Evolutionary conservation across 1,140 invertebrate genomes (phyloP), one percentile per base, ranked within the genome.

Genomic region (Formica exsecta): DNA sequence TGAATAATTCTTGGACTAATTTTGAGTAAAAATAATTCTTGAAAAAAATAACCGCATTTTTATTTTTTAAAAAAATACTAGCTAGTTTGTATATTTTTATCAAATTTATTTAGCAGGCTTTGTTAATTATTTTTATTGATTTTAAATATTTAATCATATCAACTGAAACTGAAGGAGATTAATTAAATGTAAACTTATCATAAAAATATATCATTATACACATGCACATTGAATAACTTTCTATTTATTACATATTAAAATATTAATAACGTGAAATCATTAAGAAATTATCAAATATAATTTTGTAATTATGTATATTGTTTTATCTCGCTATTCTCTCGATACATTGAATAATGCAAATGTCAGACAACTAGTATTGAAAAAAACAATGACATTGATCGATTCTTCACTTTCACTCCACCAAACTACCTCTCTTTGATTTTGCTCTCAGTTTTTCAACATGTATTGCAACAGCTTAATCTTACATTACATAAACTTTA

Each of bases 181-280:
- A n/a, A 32, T n/a, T 54, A 41, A 38, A 41, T 75, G 16, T 29
- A 64, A 48, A 64, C 29, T 32, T 22, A 44, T 44, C 41, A 41
- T 44, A 9, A 64, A 62, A 76, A 76, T 76, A 1, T 76, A 41
- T 76, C 8, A 41, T 62, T 25, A 29, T 48, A 48, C 44, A 48
- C 44, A 48, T 48, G 13, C 44, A 48, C 44, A 64, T 48, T 64
- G 8, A 32, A 9, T 29, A 75, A 44, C 38, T 75, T 64, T 64
- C 11, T 36, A 13, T 44, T 76, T 44, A 64, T 8, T 38, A 9
- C 36, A 11, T n/a, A n/a, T 64, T n/a, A 9, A 22, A 64, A 6
- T 22, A 36, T 61, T 9, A 61, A 61, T 41, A 41, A 61, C 8
- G 22, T 41, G 54, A 41, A 19, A 4, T 1, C 8, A 25, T 59